Conservation (phyloP, 1,140 invertebrate genomes). For the Pogonus chalceus region DNA sequence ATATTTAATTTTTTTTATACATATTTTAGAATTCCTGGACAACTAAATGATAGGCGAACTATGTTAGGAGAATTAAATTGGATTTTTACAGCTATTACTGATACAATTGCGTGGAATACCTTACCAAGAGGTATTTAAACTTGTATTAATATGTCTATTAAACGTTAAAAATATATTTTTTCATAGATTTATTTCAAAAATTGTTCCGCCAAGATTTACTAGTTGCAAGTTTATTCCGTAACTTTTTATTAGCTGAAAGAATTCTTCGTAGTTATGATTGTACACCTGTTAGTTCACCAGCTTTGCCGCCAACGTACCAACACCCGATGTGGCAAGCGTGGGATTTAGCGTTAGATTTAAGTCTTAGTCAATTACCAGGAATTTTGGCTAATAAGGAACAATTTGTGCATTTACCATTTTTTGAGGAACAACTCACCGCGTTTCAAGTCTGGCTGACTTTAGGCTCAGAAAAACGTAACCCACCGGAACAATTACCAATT, state of each 20-base stretch:
- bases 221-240: constrained; percentile 95
- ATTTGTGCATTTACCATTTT: constrained; percentile 82
- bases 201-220: constrained; percentile 94
- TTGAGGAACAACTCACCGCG: constrained; percentile 97
- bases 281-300: constrained; percentile 83
- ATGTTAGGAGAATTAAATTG: constrained; percentile 98
- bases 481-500: constrained; percentile 95
- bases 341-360: constrained; percentile 93
- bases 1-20: constrained; percentile 10
- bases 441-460: constrained; percentile 93
- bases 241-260: constrained; percentile 92
- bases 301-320: constrained; percentile 80
- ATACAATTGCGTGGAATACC: constrained; percentile 99
- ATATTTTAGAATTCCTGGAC: constrained; percentile 77
- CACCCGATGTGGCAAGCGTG: constrained; percentile 93
- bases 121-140: constrained; percentile 60
- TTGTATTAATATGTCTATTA: constrained; percentile 1
- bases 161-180: constrained; percentile 19
- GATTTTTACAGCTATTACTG: constrained; percentile 99
- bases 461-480: constrained; percentile 58
- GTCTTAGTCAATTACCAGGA: constrained; percentile 76
- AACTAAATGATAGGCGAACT: constrained; percentile 87
- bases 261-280: constrained; percentile 96
- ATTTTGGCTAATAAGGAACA: constrained; percentile 54
- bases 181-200: constrained; percentile 86